Evolutionary conservation across 2,797 vertebrate species (phyloP).

Genomic region (Falco rusticolus): DNA sequence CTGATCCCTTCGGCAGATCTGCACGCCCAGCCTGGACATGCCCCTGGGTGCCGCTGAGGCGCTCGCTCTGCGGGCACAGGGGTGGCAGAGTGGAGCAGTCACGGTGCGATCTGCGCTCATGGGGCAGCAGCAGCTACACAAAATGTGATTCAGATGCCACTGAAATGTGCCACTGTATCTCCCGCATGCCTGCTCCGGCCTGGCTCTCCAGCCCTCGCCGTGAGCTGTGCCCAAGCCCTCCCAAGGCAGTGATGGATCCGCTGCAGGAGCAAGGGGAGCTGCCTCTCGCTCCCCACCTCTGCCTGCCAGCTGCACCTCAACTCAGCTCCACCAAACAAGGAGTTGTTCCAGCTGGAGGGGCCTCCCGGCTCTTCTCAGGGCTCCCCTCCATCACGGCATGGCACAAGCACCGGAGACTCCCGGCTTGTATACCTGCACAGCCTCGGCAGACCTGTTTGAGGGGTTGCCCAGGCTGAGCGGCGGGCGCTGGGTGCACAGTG

Average conservation of each 20-base stretch:
- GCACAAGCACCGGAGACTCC: accelerated
- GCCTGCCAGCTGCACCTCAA: accelerated
- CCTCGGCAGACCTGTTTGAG: not conserved
- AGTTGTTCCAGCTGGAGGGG: not conserved
- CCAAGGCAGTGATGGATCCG: not conserved
- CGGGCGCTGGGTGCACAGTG: not conserved
- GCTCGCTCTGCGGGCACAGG: accelerated
- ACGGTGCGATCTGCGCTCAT: accelerated
- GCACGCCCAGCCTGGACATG: not conserved
- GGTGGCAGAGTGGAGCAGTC: not conserved
- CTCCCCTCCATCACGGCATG: not conserved
- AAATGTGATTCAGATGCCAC: not conserved
- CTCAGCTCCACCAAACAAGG: not conserved
- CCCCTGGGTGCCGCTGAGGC: accelerated
- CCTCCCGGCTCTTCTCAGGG: not conserved
- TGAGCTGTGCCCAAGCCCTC: not conserved
- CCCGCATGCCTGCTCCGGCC: not conserved
- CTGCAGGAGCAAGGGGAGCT: accelerated
- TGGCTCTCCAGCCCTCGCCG: accelerated
- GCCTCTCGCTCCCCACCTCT: not conserved
- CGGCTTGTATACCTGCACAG: accelerated
- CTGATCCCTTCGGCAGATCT: not conserved
- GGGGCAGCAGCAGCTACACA: accelerated
- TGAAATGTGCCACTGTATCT: accelerated
- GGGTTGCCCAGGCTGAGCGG: not conserved